These are phyloP conservation scores for Sphinx pinastri DNA, from an alignment of 2,888 invertebrate genomes.

Conservation along the genomic window DNA sequence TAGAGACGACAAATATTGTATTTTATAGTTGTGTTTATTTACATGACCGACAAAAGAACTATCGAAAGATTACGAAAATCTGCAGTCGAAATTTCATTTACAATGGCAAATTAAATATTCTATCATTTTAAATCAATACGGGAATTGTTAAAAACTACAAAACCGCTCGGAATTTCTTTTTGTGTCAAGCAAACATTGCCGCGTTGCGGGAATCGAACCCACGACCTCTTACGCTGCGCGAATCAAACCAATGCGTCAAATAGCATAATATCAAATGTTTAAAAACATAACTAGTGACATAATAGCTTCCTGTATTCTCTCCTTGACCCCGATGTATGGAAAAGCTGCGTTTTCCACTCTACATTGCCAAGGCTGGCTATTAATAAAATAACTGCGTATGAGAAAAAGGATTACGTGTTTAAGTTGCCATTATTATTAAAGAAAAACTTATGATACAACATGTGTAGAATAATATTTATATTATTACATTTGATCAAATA, in stretches of 20 bases:
- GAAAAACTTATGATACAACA: no score
- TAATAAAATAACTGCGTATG: neutral
- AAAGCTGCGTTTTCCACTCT: neutral
- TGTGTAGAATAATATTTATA: neutral
- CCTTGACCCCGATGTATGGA: neutral
- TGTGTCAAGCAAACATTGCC: neutral
- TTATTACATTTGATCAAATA: conserved; percentile 21
- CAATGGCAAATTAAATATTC: no score
- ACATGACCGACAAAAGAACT: no score
- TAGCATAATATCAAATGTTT: neutral
- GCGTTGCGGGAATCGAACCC: neutral
- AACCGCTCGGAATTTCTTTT: no score
- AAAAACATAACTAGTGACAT: neutral
- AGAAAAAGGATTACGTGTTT: no score
- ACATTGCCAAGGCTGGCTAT: neutral
- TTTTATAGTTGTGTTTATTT: no score
- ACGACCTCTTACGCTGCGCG: neutral
- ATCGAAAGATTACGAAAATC: no score
- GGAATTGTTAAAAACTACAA: no score
- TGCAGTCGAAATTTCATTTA: no score
- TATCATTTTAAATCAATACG: no score
- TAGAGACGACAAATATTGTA: no score
- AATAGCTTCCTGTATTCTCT: neutral
- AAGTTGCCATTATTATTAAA: no score
- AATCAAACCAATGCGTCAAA: neutral